These are phyloP conservation scores for Halictus ligatus DNA, from an alignment of 2,888 invertebrate genomes.

Conservation along the genomic window DNA sequence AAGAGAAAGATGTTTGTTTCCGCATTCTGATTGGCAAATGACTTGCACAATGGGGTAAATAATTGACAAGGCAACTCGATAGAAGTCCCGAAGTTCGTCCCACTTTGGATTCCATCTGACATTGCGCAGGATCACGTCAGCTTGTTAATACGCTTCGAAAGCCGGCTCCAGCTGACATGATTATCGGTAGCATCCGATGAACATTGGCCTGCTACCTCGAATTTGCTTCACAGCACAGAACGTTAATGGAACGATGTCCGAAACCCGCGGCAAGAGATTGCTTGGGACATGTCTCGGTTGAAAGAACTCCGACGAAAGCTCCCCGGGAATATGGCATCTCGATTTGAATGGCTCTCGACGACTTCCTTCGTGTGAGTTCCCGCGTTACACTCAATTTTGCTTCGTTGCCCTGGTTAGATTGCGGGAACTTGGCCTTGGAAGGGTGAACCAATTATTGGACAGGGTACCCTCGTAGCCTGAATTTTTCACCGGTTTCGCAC, in stretches of 20 bases:
- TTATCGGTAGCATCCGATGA: constrained; percentile 39
- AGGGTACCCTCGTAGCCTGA: constrained; percentile 2
- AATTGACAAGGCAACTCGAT: not conserved
- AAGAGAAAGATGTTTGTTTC: not conserved
- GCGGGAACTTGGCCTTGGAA: constrained; percentile 42
- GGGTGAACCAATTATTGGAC: constrained; percentile 32
- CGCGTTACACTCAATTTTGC: not conserved
- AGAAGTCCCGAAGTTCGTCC: not conserved
- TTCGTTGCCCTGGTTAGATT: not conserved
- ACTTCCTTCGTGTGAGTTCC: not conserved
- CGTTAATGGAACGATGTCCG: constrained; percentile 3
- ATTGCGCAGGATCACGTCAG: not conserved
- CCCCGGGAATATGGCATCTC: not conserved
- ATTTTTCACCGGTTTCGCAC: not conserved
- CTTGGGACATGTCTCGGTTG: not conserved
- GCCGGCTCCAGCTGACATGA: constrained; percentile 36
- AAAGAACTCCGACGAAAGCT: constrained; percentile 11
- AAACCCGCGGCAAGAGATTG: not conserved
- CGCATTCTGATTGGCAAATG: not conserved
- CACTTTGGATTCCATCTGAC: not conserved
- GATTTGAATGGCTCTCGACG: constrained; percentile 8
- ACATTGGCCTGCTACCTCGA: constrained; percentile 24
- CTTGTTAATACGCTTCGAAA: constrained; percentile 26
- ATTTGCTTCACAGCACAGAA: constrained; percentile 9
- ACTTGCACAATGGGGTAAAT: not conserved